Evolutionary conservation across 2,888 invertebrate species (phyloP), one percentile per base, ranked within the genome.

Genomic region (Deilephila porcellus): DNA sequence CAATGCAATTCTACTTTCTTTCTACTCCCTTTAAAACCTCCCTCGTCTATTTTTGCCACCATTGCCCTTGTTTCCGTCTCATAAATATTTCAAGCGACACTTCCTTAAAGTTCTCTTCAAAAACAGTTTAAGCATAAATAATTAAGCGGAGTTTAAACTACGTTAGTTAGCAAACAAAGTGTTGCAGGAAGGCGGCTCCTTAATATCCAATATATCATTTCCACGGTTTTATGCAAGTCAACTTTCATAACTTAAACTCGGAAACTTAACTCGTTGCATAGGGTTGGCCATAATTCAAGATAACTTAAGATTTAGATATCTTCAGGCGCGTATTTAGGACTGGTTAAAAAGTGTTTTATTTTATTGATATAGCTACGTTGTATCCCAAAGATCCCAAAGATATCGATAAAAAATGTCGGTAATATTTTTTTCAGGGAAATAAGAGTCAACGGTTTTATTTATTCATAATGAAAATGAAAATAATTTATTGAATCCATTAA

Each of bases 301-400:
- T 87, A 89, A 90, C 86, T 90, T 89, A 86, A 90, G 88, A 90
- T 91, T 91, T 88, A 88, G 88, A 83, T 85, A 56, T 72, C 25
- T 52, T 25, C 67, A 72, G 72, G 34, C 29, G 20, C 37, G 67
- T 59, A 72, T 59, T 67, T 4, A 59, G 59, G 29, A 29, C 14
- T 56, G 19, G 1, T 56, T 17, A 56, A 56, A 56, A 56, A 56
- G 56, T 56, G n/a, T 56, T 45, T 3, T 56, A n/a, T 56, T 17
- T 53, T n/a, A 1, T 6, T 1, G 7, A n/a, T 7, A 5, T 3
- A 56, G 4, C 14, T 45, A 14, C 45, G 45, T 11, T 45, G 11
- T 45, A 45, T 45, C 45, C 11, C 45, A 32, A 25, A 37, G 37
- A n/a, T n/a, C n/a, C n/a, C n/a, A n/a, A n/a, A n/a, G n/a, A n/a